Base-by-base conservation (phyloP, 2,797 vertebrate species). In the Galago senegalensis region DNA sequence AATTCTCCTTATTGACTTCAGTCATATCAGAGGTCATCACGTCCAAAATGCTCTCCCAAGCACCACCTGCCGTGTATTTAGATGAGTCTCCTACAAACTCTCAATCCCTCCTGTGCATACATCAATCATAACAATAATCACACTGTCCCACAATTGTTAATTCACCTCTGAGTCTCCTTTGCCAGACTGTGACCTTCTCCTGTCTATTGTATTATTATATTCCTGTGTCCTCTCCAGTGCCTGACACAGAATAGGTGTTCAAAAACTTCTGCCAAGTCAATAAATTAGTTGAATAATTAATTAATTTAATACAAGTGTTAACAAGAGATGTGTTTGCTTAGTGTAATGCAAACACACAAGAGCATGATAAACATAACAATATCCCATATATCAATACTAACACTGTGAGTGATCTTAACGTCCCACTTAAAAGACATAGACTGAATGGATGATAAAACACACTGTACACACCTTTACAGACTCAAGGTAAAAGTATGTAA, bases 201-300 rank as follows among this genome's bases (percentile, higher is more conserved):
- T 12, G 3, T 70, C 34, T 9, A 77, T 77, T 34, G 83, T 73
- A 65, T 72, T 17, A 0, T 20, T 79, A 31, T 37, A 72, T 49
- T 40, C 40, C 46, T 60, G 63, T 29, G 43, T 88, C 27, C n/a
- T 89, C 40, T 58, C 14, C 13, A 56, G 25, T 46, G 9, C 23
- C 31, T 25, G 65, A 69, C 58, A 79, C 18, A 70, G 17, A 87
- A 23, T 37, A 91, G n/a, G 23, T 73, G 1, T 77, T 93, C 49
- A 76, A 46, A 37, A 87, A 58, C 34, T 63, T 87, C 80, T 67
- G 18, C 4, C 7, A 94, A 94, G 37, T 40, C 49, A 82, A 43
- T 37, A 58, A 81, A 76, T 43, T n/a, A 86, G 89, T 7, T 72
- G 29, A 91, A 27, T 37, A 93, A 75, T 79, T 83, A 46, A 88